A percentile compares a stretch with the other conserved stretches of the same genome.
phyloP scores from a whole-genome alignment of 2,113 vertebrate species.

The Galbula dea region DNA sequence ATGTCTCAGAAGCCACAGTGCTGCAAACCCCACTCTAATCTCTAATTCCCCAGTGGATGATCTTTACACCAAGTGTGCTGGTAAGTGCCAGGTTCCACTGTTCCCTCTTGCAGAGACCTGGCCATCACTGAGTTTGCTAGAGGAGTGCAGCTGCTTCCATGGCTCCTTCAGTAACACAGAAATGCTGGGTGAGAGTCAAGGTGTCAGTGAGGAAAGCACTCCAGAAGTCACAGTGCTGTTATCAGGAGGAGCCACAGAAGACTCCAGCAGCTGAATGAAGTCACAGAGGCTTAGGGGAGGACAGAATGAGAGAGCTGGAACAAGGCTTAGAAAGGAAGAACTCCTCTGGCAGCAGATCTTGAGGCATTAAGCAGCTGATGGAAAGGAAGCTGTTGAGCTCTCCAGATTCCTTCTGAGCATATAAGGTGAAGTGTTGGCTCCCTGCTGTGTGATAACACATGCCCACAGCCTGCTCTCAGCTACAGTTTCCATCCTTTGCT shows the following conservation, averaged over 20 bases:
- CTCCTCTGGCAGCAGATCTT: background rate
- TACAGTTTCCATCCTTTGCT: background rate
- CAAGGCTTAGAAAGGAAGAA: background rate
- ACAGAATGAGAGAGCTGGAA: background rate
- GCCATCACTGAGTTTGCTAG: slow-evolving; percentile 65
- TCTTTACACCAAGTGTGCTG: slow-evolving; percentile 75
- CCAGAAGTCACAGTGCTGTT: background rate
- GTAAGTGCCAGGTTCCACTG: slow-evolving; percentile 66
- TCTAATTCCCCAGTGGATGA: background rate
- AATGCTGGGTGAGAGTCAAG: background rate
- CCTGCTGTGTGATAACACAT: background rate
- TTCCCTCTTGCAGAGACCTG: slow-evolving; percentile 70
- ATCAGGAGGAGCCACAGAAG: background rate
- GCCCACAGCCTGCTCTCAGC: background rate
- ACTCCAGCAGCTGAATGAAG: background rate
- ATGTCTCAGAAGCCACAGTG: background rate
- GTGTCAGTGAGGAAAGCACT: background rate
- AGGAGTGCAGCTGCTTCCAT: slow-evolving; percentile 77
- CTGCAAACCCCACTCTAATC: background rate
- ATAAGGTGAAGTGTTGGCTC: background rate
- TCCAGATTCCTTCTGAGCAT: background rate
- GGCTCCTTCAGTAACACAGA: slow-evolving; percentile 67
- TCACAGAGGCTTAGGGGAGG: background rate
- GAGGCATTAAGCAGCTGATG: background rate
- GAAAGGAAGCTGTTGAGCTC: background rate